Percentiles rank a stretch among this genome's conserved stretches.
Evolutionary conservation across 2,888 invertebrate species (phyloP).

Genomic region (Hypomecis punctinalis): DNA sequence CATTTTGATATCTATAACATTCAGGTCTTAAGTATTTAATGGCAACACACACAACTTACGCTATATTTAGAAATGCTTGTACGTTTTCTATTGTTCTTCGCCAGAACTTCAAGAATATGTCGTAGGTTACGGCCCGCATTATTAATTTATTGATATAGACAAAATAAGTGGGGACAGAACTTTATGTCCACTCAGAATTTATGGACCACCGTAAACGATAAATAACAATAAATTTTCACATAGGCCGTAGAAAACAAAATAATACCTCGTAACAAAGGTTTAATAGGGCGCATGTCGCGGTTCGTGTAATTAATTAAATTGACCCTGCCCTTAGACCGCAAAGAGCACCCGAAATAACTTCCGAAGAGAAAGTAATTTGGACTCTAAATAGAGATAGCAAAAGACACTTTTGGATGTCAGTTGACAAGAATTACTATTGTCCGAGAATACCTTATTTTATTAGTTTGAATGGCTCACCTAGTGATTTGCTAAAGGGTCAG

Average conservation of each 20-base stretch:
- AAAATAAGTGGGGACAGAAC: slow-evolving; percentile 18
- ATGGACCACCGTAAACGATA: slow-evolving; percentile 35
- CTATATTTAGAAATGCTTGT: neutral
- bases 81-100: neutral
- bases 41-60: neutral
- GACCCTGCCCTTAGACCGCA: slow-evolving; percentile 68
- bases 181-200: slow-evolving; percentile 40
- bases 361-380: slow-evolving; percentile 53
- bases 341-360: slow-evolving; percentile 53
- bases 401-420: slow-evolving; percentile 49
- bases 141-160: slow-evolving; percentile 18
- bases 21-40: neutral
- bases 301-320: slow-evolving; percentile 76
- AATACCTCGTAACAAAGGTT: slow-evolving; percentile 69
- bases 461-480: slow-evolving; percentile 65
- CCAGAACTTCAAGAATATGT: neutral
- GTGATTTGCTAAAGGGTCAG: slow-evolving; percentile 67
- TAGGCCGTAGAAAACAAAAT: slow-evolving; percentile 59
- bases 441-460: slow-evolving; percentile 70
- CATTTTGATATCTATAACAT: too few species aligned
- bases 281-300: slow-evolving; percentile 74
- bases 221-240: slow-evolving; percentile 58
- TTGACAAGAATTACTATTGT: slow-evolving; percentile 54
- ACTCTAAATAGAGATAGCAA: slow-evolving; percentile 54
- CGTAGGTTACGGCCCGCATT: slow-evolving; percentile 8